Base-by-base conservation (phyloP, 2,797 vertebrate species). In the Tragopan temminckii region DNA sequence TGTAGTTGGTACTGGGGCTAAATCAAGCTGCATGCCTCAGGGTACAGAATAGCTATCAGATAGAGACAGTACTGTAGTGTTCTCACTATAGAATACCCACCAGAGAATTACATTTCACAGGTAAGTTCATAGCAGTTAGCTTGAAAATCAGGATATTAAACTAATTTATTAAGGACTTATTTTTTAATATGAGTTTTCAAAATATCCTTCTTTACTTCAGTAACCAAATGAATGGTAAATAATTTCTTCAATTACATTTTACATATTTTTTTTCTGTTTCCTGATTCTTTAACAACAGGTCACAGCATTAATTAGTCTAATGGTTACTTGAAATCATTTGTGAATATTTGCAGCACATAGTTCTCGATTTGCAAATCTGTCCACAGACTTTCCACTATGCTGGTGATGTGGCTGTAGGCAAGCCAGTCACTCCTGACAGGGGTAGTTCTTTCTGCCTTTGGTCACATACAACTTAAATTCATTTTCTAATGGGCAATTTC, bases 401-500 rank as follows among this genome's bases (percentile, higher is more conserved):
- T 6, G 80, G 40, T 81, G 76, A 33, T 9, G 31, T 63, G 69
- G 9, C 33, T 55, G 33, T 35, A 52, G 74, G 50, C 2, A 9
- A 92, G 74, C 46, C 67, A 40, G 61, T 83, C 69, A 52, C 3
- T 85, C 61, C 36, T 64, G 86, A 77, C 64, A 89, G 61, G 76
- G 59, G 62, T 8, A 74, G 50, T 29, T 36, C 61, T 31, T 75
- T 72, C 80, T 80, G 61, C 71, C 83, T 85, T 94, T 80, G 78
- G 69, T 90, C 83, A 93, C 93, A 79, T 91, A 53, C 85, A 92
- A 89, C 64, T 95, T 94, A 87, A 85, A 92, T 94, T 89, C 58
- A 86, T 91, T 94, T 94, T 75, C 71, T 93, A 91, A 94, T 78
- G 71, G 87, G 71, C 88, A 92, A 95, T 95, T 94, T 96, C 86